A percentile compares a stretch with the other conserved stretches of the same genome.
Conservation (phyloP, 2,888 invertebrate genomes). For the Heterodera filipjevi region DNA sequence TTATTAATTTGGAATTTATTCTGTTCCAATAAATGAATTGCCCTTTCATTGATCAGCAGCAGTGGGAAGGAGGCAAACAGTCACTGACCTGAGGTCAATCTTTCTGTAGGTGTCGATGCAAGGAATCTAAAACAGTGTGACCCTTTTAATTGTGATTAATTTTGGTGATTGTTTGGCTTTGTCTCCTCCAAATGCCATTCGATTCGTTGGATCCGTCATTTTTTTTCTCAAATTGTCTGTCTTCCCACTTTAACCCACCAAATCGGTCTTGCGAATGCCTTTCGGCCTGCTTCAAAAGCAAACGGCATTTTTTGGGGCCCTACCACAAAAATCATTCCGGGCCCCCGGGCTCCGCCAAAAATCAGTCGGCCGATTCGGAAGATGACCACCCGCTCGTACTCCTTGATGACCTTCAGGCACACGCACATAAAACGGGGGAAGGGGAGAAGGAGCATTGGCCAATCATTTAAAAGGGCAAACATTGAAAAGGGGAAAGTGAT, state of each 20-base stretch:
- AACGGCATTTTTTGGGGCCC: neutral
- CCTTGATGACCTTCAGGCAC: constrained; percentile 66
- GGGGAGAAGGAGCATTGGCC: neutral
- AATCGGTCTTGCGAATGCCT: too few species aligned
- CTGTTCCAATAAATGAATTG: too few species aligned
- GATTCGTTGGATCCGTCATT: too few species aligned
- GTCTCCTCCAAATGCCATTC: too few species aligned
- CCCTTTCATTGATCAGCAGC: neutral
- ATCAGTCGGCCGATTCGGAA: constrained; percentile 81
- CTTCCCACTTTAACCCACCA: too few species aligned
- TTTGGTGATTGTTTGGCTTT: neutral
- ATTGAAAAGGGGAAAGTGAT: constrained; percentile 51
- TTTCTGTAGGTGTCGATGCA: constrained; percentile 87
- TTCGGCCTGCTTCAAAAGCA: too few species aligned
- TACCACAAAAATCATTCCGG: constrained; percentile 85
- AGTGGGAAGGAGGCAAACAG: neutral
- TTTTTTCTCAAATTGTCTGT: neutral
- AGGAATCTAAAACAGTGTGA: constrained; percentile 69
- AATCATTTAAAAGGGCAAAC: neutral
- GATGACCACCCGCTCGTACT: constrained; percentile 79
- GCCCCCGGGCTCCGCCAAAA: constrained; percentile 78
- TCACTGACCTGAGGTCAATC: constrained; percentile 78
- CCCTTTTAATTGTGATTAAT: neutral
- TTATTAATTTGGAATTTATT: too few species aligned
- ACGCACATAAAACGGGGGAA: constrained; percentile 64